Base-by-base conservation (phyloP, 2,113 vertebrate genomes). In the Tiliqua scincoides region DNA sequence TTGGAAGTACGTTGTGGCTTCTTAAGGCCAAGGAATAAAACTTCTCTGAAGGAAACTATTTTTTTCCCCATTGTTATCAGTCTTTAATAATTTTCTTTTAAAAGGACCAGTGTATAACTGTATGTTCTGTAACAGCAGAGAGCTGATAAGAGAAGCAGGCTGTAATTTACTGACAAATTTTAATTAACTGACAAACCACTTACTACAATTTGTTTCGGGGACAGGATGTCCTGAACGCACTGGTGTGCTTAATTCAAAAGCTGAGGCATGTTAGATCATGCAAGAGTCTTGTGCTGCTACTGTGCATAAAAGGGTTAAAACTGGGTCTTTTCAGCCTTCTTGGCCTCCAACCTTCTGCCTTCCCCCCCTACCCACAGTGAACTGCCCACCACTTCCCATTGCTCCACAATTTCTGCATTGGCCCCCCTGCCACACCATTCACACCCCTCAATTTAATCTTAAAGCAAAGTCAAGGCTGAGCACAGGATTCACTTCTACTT, bases 81-180 rank as follows among this genome's bases (percentile, higher is more conserved):
- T 85, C 57, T n/a, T 71, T 71, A 71, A 78, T 79, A n/a, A 15
- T 32, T 27, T 68, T 65, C 32, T 68, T 4, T 62, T n/a, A 12
- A 37, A 77, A 68, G 82, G 18, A 70, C 72, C 83, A 63, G 71
- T 35, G 2, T 20, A 25, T 7, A 27, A 78, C 20, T 0, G 20
- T 30, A 90, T 0, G 0, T 32, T 30, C 88, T 70, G 87, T 67
- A 35, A 79, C 84, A 78, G 65, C n/a, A 0, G 0, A 0, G 8
- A 18, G 27, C 85, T 57, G 93, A 87, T 57, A 80, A 68, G 37
- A 4, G n/a, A 68, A 87, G 68, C 83, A 59, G 59, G 71, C 85
- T 40, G 32, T 63, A n/a, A 7, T 63, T n/a, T 32, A 40, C 25
- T 70, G 2, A 81, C 0, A 0, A 43, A 4, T 85, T 40, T 27